These are phyloP conservation scores for Standfussiana lucernea DNA, from an alignment of 2,888 invertebrate genomes.

Conservation along the genomic window DNA sequence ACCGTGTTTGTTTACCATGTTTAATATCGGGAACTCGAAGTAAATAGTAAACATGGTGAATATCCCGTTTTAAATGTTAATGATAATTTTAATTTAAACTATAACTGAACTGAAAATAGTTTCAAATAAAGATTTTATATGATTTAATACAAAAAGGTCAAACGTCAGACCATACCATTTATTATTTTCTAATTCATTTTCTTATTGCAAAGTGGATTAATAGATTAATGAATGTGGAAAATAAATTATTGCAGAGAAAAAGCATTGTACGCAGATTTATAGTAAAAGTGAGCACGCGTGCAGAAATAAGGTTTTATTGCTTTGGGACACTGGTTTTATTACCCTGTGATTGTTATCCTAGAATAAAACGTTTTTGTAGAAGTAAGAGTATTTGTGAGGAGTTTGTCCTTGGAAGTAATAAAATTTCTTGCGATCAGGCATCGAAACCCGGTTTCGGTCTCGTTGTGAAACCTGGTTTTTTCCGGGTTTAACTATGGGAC, in stretches of 20 bases:
- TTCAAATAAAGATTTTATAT: background rate
- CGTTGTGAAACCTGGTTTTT: too few relatives aligned
- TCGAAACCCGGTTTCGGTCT: too few relatives aligned
- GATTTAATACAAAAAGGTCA: slow-evolving; percentile 1
- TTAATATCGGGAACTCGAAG: too few relatives aligned
- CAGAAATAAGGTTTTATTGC: slow-evolving; percentile 38
- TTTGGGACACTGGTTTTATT: slow-evolving; percentile 35
- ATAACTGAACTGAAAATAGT: background rate
- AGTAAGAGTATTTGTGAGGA: slow-evolving; percentile 24
- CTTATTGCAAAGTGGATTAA: slow-evolving; percentile 14
- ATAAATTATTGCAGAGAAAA: slow-evolving; percentile 30
- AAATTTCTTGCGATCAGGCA: background rate
- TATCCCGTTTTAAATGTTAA: too few relatives aligned
- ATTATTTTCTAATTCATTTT: slow-evolving; percentile 25
- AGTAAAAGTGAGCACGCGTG: slow-evolving; percentile 27
- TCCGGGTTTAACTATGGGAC: too few relatives aligned
- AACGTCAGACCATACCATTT: slow-evolving; percentile 15
- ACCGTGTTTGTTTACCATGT: too few relatives aligned
- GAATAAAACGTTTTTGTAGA: slow-evolving; percentile 5
- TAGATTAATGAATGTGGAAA: slow-evolving; percentile 48
- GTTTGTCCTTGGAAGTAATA: slow-evolving; percentile 2
- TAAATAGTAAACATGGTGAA: too few relatives aligned
- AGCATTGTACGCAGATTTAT: slow-evolving; percentile 45
- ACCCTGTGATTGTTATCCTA: slow-evolving; percentile 28
- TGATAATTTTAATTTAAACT: too few relatives aligned